Evolutionary conservation across 2,888 invertebrate genomes (phyloP), one percentile per base, ranked within the genome.

Genomic region (Chrysolina americana): DNA sequence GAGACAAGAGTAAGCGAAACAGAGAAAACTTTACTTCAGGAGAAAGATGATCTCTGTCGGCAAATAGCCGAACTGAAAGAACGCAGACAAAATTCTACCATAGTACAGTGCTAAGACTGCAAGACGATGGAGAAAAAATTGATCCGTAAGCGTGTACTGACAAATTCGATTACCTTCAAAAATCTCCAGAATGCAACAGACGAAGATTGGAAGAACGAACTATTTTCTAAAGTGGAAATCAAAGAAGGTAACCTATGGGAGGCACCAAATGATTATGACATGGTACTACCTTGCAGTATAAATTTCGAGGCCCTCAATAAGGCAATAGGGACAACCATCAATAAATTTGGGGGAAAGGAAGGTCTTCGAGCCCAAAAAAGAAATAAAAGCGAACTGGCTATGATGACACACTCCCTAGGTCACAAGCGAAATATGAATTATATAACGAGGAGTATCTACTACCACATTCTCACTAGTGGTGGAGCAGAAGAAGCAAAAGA

Each of bases 371-470:
- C n/a, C n/a, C n/a, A n/a, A n/a, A n/a, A n/a, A n/a, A n/a, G n/a
- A n/a, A n/a, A n/a, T n/a, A n/a, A n/a, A n/a, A n/a, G n/a, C n/a
- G 28, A 53, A 23, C 13, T 44, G 11, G 44, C 15, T 10, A 44
- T 44, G 44, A 44, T 44, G 44, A 11, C 11, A 11, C 13, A 15
- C 6, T 44, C 44, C 13, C 15, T 13, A 44, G 44, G 15, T 11
- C 15, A 15, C 10, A 10, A 11, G 6, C 0, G 44, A 44, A 44
- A 44, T 44, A 11, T 44, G 11, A 15, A 3, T 15, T 5, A 5
- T 13, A 44, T 15, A 13, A 44, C 11, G 13, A 77, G 77, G 19
- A 23, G 41, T n/a, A 76, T 79, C 68, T 70, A 70, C 48, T 71
- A 63, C 65, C 76, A 68, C 6, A 41, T 76, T 10, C n/a, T n/a